phyloP scores from a whole-genome alignment of 2,797 vertebrate genomes.

The Diglossa cyanea region DNA sequence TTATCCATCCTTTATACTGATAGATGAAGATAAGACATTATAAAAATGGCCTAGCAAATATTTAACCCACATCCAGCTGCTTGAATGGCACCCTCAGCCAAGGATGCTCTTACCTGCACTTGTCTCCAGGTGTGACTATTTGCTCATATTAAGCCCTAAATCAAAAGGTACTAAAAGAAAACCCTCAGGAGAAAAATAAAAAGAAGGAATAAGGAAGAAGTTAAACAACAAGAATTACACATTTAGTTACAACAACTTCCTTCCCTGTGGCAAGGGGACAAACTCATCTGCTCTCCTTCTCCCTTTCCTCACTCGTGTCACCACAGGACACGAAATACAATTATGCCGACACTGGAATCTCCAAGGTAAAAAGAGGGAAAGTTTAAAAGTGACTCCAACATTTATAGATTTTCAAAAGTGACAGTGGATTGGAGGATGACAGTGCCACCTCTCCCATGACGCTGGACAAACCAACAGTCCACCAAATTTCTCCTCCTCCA shows the following conservation, averaged over 20 bases:
- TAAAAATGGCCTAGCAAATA: not conserved
- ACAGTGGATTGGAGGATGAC: too few relatives aligned
- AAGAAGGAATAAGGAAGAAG: not conserved
- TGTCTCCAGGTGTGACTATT: not conserved
- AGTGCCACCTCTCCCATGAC: too few relatives aligned
- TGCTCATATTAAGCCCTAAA: not conserved
- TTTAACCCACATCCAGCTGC: not conserved
- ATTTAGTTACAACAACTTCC: not conserved
- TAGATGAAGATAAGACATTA: not conserved
- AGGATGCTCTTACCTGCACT: accelerated
- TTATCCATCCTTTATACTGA: not conserved
- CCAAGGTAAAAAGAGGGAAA: too few relatives aligned
- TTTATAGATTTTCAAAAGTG: too few relatives aligned
- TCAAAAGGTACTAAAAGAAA: not conserved
- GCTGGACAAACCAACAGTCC: too few relatives aligned
- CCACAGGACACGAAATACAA: too few relatives aligned
- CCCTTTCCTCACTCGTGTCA: accelerated
- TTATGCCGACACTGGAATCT: accelerated
- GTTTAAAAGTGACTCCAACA: too few relatives aligned
- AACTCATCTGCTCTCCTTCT: not conserved
- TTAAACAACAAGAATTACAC: not conserved
- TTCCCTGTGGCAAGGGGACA: accelerated
- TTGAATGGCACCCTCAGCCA: not conserved
- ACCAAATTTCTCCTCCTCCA: too few relatives aligned
- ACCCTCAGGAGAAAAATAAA: not conserved